A percentile compares a stretch with the other conserved stretches of the same genome.
These are phyloP conservation scores for Cheilosia soror DNA, from an alignment of 2,888 invertebrate species.

Conservation along the genomic window DNA sequence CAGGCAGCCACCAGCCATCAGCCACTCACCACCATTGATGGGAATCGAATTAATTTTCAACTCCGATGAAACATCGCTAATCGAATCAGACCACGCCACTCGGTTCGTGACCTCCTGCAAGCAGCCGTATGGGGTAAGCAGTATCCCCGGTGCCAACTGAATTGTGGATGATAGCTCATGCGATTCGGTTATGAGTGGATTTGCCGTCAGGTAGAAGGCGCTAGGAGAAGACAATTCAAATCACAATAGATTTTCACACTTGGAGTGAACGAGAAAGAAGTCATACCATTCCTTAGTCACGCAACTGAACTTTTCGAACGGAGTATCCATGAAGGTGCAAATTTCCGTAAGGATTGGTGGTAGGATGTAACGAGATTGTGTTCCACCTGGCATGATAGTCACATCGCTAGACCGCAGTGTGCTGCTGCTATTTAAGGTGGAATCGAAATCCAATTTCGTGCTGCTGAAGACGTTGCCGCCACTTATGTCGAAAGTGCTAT, in stretches of 20 bases:
- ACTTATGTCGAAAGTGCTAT: conserved; percentile 78
- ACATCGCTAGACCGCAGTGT: conserved; percentile 71
- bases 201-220: conserved; percentile 80
- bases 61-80: conserved; percentile 80
- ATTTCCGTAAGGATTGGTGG: conserved; percentile 80
- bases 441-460: conserved; percentile 82
- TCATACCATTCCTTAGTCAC: conserved; percentile 80
- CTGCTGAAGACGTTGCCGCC: conserved; percentile 81
- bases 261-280: background rate
- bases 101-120: conserved; percentile 81
- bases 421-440: conserved; percentile 77
- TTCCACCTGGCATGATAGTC: conserved; percentile 49
- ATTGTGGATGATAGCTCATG: conserved; percentile 81
- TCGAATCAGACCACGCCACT: conserved; percentile 81
- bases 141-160: conserved; percentile 81
- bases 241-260: conserved; percentile 15
- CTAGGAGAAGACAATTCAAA: conserved; percentile 71
- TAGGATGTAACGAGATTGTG: conserved; percentile 72
- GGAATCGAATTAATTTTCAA: conserved; percentile 81
- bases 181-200: conserved; percentile 81
- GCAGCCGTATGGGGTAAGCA: conserved; percentile 81
- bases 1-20: background rate
- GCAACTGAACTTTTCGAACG: conserved; percentile 80
- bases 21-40: conserved; percentile 81
- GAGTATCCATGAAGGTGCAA: conserved; percentile 79